Base-by-base conservation (phyloP, 1,140 invertebrate genomes). In the Sesamia nonagrioides region DNA sequence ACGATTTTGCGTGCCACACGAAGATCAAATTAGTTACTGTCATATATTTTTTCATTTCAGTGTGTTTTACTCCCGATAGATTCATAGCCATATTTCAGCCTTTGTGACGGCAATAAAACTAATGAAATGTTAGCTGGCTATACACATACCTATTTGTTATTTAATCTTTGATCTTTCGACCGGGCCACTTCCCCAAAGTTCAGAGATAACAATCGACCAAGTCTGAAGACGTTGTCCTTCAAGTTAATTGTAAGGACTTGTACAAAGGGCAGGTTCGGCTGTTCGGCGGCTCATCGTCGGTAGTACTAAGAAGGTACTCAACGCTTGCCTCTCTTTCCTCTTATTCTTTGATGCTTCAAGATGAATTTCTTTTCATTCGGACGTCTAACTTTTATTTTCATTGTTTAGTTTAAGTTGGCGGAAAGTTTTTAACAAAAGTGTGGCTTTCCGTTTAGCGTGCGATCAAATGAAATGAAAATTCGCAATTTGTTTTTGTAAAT, bases 131-230 rank as follows among this genome's bases (percentile, higher is more conserved):
- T 11, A 74, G 61, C 35, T 74, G 18, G 56, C 37, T 7, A 21
- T 48, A 60, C 54, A 74, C 72, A 60, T 74, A 74, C n/a, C n/a
- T n/a, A n/a, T 74, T 74, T 74, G 56, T 74, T 74, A 74, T 74
- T 74, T 74, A 74, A 74, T 74, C 54, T 74, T 74, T 74, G 72
- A 74, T 74, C 72, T 61, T 9, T 33, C 71, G 45, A 60, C 54
- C n/a, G 54, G 18, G 54, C 52, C 72, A 74, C 72, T 58, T 74
- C 40, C 56, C 13, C 72, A 45, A 40, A 60, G 54, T 58, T 60
- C 17, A 7, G 54, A 58, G 72, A 74, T 74, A 74, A 74, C 72
- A 74, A 74, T 74, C 72, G 72, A 74, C 37, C 7, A 61, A 74
- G 37, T 74, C 71, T 58, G 54, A 58, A 73, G 71, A 21, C 35